Evolutionary conservation across 1,140 invertebrate genomes (phyloP).

Genomic region (Rhizoglyphus robini): DNA sequence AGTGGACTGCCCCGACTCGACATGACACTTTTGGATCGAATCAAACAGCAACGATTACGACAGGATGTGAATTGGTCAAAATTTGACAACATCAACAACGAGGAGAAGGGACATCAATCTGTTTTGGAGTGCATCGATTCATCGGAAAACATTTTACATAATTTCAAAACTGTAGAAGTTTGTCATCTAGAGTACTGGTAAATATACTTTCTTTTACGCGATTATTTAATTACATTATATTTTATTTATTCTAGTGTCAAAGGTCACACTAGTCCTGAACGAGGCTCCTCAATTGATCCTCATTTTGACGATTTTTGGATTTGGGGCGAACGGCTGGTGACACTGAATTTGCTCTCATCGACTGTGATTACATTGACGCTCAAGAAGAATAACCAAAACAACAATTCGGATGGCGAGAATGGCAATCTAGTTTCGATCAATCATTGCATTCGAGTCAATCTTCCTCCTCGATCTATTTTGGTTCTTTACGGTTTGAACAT

Average conservation of each 20-base stretch:
- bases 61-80: neutral
- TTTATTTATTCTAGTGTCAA: constrained; percentile 93
- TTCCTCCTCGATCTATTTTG: constrained; percentile 69
- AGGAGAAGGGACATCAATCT: too few relatives aligned
- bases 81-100: neutral
- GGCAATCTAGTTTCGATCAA: too few relatives aligned
- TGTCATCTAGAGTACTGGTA: constrained; percentile 89
- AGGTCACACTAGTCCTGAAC: constrained; percentile 52
- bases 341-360: constrained; percentile 65
- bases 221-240: constrained; percentile 49
- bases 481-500: constrained; percentile 72
- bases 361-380: constrained; percentile 66
- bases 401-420: too few relatives aligned
- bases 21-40: constrained; percentile 64
- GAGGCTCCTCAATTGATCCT: constrained; percentile 88
- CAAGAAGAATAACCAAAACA: constrained; percentile 45
- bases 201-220: constrained; percentile 53
- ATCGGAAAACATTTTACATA: constrained; percentile 44
- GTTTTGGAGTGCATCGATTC: too few relatives aligned
- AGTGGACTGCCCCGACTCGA: constrained; percentile 71
- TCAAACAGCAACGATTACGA: constrained; percentile 33
- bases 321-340: constrained; percentile 89
- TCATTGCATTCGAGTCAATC: constrained; percentile 36
- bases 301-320: constrained; percentile 98
- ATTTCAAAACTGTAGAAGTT: constrained; percentile 83